Evolutionary conservation across 2,888 invertebrate genomes (phyloP).

Genomic region (Podotricha telesiphe): DNA sequence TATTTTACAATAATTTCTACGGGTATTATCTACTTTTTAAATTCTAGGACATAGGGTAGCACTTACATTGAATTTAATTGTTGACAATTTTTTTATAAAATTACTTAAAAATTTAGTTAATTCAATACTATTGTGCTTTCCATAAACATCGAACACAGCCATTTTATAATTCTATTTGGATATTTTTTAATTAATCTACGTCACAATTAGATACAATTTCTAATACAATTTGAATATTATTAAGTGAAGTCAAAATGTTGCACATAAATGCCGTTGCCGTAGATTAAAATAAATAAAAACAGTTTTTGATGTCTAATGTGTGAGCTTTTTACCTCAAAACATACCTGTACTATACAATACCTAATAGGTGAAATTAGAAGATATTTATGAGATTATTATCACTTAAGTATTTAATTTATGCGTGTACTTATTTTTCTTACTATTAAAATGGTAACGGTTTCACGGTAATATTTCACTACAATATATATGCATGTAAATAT

Average conservation of each 20-base stretch:
- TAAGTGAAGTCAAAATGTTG: constrained; percentile 6
- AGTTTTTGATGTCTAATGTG: not conserved
- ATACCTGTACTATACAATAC: not conserved
- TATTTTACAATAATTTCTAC: constrained; percentile 8
- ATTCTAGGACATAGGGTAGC: constrained; percentile 26
- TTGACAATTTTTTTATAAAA: constrained; percentile 39
- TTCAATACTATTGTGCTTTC: constrained; percentile 69
- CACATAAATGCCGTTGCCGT: not conserved
- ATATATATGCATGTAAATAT: not conserved
- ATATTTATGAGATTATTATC: not conserved
- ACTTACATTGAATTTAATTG: constrained; percentile 22
- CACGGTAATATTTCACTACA: constrained; percentile 1
- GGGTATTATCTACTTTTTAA: constrained; percentile 13
- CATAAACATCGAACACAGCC: constrained; percentile 79
- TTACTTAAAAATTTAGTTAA: constrained; percentile 44
- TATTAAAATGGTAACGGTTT: no score
- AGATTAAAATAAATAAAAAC: not conserved
- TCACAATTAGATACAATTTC: constrained; percentile 19
- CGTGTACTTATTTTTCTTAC: not conserved
- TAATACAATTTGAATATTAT: constrained; percentile 12
- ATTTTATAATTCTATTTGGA: constrained; percentile 69
- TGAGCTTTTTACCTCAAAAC: not conserved
- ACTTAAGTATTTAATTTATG: not conserved
- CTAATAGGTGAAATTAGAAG: not conserved
- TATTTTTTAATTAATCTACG: constrained; percentile 51